Base-by-base conservation (phyloP, 2,797 vertebrate species). In the Craterocephalus amniculus region DNA sequence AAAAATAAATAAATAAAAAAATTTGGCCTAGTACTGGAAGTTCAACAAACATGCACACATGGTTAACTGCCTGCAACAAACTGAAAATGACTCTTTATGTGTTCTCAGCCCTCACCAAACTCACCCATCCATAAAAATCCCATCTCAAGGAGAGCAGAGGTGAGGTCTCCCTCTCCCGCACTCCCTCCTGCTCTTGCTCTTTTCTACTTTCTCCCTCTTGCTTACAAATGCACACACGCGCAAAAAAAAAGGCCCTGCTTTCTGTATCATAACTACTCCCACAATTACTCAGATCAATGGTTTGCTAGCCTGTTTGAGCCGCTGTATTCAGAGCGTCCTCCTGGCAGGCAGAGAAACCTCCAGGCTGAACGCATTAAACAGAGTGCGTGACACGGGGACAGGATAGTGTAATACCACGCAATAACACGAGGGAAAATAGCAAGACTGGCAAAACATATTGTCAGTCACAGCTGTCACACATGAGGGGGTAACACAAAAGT, bases 91-190 rank as follows among this genome's bases (percentile, higher is more conserved):
- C 92, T 93, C 90, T 92, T 93, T 93, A 93, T 93, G 90, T 94
- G 93, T 94, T 94, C 90, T 89, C 91, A 89, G 91, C 86, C 90
- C 91, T 92, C 90, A 90, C 90, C 88, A 84, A 81, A 91, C 89
- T 91, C 92, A 94, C 83, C 90, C 93, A 94, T 90, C 93, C 94
- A 93, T 94, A 92, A 94, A 95, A 94, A 94, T 93, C 92, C 93
- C 93, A 94, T 95, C 93, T 94, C 93, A 91, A 91, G 90, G 91
- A 94, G 92, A 94, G 92, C 93, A 92, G 90, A 94, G 93, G 93
- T 95, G 93, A 95, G 90, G 88, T 92, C 92, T 93, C 87, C 80
- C 85, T 90, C 79, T 13, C 70, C 54, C 84, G 61, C 35, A 43
- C 59, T 73, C 63, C 64, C 71, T 63, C 65, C 34, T 29, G 27